These are phyloP conservation scores for Oscheius onirici DNA, from an alignment of 2,888 invertebrate genomes.

Conservation along the genomic window DNA sequence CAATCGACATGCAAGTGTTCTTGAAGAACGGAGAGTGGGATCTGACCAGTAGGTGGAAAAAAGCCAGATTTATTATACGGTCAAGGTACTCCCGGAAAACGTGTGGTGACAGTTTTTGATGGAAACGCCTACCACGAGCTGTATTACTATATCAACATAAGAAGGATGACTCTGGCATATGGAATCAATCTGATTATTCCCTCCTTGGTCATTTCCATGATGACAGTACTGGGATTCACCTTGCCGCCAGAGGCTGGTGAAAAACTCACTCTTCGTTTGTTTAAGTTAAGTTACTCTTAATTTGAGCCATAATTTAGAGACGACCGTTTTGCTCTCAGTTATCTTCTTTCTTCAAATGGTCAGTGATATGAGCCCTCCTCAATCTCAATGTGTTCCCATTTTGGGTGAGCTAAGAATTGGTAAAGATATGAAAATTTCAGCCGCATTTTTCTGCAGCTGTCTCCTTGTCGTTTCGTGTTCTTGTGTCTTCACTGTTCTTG, in stretches of 20 bases:
- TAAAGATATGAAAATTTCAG: constrained; percentile 35
- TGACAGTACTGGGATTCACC: constrained; percentile 60
- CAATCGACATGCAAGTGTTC: constrained; percentile 58
- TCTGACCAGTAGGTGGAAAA: constrained; percentile 36
- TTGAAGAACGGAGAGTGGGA: constrained; percentile 60
- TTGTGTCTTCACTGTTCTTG: constrained; percentile 57
- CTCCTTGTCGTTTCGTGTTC: constrained; percentile 56
- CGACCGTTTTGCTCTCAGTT: constrained; percentile 56
- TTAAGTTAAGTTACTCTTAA: not conserved
- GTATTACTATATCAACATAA: constrained; percentile 56
- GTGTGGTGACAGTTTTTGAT: constrained; percentile 53
- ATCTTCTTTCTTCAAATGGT: constrained; percentile 63
- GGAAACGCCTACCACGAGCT: constrained; percentile 56
- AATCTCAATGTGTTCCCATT: constrained; percentile 55
- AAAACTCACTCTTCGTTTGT: constrained; percentile 56
- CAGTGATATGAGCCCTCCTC: constrained; percentile 55
- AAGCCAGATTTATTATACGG: not conserved
- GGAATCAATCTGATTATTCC: constrained; percentile 60
- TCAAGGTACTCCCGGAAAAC: constrained; percentile 51
- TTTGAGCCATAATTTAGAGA: constrained; percentile 39
- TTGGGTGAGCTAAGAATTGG: constrained; percentile 37
- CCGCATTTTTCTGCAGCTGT: constrained; percentile 59
- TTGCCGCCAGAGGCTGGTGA: constrained; percentile 58
- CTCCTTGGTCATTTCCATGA: constrained; percentile 57
- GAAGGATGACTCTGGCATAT: constrained; percentile 54